Base-by-base conservation (phyloP, 2,113 vertebrate genomes). In the Dipodomys spectabilis region DNA sequence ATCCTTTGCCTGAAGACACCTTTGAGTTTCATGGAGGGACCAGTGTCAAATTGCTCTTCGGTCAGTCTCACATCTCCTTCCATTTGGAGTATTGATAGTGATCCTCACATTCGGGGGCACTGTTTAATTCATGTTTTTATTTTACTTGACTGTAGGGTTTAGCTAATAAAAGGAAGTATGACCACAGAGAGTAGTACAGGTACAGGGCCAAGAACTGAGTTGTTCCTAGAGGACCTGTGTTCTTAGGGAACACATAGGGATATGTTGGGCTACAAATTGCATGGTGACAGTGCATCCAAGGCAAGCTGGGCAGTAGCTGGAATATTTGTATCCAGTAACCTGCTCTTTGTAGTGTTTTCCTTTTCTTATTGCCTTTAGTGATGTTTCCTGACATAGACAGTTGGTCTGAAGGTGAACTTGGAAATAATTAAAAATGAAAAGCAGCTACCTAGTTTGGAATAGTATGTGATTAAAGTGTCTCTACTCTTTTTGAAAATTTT, bases 391-490 rank as follows among this genome's bases (percentile, higher is more conserved):
- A 88, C n/a, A 49, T 20, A 1, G 64, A 30, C n/a, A 57, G 67
- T 16, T 16, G 69, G 44, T 90, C 68, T 94, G 77, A 57, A 82
- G 86, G 68, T 72, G 39, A 71, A 9, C 9, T 91, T 69, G 30
- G 60, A 77, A 64, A 89, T 79, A 78, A 90, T 69, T 78, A 86
- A 75, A 85, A 77, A 39, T 67, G 81, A 82, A 75, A 91, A 77
- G 25, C 23, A 80, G 35, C 39, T 84, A 30, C 15, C 11, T 94
- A 53, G 5, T 74, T n/a, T 91, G 45, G 35, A 91, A 27, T 35
- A 77, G 12, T 92, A 22, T 57, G 18, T 62, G 68, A 90, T 74
- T 44, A 93, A 90, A 75, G 68, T 88, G 25, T 77, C 45, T 57
- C 8, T 57, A 15, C 53, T 57, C 15, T 57, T 57, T 57, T 39